These are phyloP conservation scores for Chrysopilus asiliformis DNA, from an alignment of 2,888 invertebrate species.

Conservation along the genomic window DNA sequence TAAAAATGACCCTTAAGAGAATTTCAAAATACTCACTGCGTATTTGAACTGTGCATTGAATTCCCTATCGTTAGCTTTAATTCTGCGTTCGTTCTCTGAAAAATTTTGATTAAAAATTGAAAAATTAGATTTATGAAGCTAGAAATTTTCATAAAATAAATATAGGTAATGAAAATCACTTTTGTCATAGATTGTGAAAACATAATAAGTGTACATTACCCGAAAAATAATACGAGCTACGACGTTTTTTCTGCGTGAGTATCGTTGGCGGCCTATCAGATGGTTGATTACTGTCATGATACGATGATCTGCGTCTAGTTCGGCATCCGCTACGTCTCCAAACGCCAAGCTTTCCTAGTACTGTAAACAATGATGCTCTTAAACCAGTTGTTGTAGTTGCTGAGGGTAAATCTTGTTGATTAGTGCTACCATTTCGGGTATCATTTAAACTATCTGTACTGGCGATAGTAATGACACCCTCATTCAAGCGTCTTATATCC, in stretches of 20 bases:
- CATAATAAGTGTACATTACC: too few species aligned
- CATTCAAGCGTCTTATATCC: constrained; percentile 8
- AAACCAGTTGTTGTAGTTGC: constrained; percentile 17
- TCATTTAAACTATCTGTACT: constrained; percentile 13
- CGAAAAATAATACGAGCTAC: constrained; percentile 34
- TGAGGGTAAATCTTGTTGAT: constrained; percentile 9
- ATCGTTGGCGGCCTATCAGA: background rate
- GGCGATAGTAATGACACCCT: constrained; percentile 9
- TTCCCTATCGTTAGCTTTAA: constrained; percentile 90
- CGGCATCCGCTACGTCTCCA: constrained; percentile 19
- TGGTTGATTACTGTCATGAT: constrained; percentile 11
- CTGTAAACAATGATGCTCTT: constrained; percentile 21
- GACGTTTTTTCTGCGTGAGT: constrained; percentile 14
- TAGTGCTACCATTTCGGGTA: constrained; percentile 8
- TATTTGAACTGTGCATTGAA: constrained; percentile 96
- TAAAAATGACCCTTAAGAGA: too few species aligned
- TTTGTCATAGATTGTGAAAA: too few species aligned
- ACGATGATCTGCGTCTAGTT: constrained; percentile 13
- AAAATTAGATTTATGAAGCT: constrained; percentile 1
- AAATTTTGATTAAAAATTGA: too few species aligned
- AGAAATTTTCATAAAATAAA: constrained; percentile 1
- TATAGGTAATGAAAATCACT: too few species aligned
- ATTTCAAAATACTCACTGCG: constrained; percentile 69
- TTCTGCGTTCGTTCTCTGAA: constrained; percentile 91
- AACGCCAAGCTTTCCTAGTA: constrained; percentile 23